These are phyloP conservation scores for Tarsius wallacei DNA, from an alignment of 2,797 vertebrate species.

Conservation along the genomic window DNA sequence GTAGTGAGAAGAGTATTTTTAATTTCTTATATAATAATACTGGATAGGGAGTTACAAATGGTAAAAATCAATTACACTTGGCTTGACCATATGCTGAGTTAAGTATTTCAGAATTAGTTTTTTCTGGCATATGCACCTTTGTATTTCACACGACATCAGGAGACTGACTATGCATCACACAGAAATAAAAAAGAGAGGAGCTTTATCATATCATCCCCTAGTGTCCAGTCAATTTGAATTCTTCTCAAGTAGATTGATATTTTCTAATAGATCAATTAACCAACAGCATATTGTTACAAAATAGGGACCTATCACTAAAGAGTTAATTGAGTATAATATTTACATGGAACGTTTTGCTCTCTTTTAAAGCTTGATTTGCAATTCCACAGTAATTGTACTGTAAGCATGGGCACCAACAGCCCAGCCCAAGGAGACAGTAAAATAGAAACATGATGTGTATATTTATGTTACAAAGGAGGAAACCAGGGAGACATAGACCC, in stretches of 20 bases:
- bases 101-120: constrained; percentile 54
- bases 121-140: constrained; percentile 54
- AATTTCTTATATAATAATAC: constrained; percentile 65
- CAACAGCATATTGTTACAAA: neutral
- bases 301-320: neutral
- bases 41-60: constrained; percentile 52
- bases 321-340: constrained; percentile 32
- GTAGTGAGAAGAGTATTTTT: constrained; percentile 52
- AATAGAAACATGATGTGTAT: neutral
- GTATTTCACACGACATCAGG: neutral
- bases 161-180: neutral
- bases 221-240: neutral
- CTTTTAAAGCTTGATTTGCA: constrained; percentile 23
- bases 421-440: neutral
- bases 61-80: constrained; percentile 69
- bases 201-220: neutral
- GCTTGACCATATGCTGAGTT: constrained; percentile 44
- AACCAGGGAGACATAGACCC: neutral
- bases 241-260: neutral
- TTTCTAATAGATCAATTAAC: constrained; percentile 2
- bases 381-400: neutral
- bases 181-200: neutral
- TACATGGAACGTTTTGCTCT: neutral
- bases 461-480: neutral
- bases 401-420: neutral